phyloP scores from a whole-genome alignment of 2,797 vertebrate species.

The Pangasius larnaudii region DNA sequence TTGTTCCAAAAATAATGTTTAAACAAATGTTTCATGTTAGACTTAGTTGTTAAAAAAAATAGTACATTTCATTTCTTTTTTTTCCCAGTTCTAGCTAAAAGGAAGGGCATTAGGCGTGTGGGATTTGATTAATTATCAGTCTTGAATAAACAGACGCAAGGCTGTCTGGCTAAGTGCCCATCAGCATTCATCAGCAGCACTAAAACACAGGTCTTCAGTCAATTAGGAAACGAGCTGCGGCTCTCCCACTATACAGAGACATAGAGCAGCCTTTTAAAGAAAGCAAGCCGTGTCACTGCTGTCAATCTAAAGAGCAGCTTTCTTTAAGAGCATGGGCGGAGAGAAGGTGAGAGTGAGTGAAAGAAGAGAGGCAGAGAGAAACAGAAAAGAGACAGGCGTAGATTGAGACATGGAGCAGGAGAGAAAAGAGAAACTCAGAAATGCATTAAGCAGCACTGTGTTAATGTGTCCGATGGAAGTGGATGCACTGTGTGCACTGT shows the following conservation, averaged over 20 bases:
- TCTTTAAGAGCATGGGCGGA: constrained; percentile 35
- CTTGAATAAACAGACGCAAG: constrained; percentile 48
- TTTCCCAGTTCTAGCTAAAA: constrained; percentile 20
- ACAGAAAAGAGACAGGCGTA: not conserved
- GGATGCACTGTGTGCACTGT: constrained; percentile 31
- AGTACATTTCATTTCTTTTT: constrained; percentile 19
- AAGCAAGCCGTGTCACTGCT: constrained; percentile 18
- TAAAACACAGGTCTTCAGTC: constrained; percentile 64
- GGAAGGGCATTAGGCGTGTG: constrained; percentile 35
- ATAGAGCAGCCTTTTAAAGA: constrained; percentile 50
- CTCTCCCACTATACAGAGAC: constrained; percentile 41
- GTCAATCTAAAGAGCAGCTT: constrained; percentile 44
- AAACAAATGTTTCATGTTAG: not conserved
- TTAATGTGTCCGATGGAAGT: constrained; percentile 43
- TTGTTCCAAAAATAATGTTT: constrained; percentile 4
- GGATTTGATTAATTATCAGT: constrained; percentile 52
- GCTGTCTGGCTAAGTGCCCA: constrained; percentile 50
- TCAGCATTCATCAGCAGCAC: constrained; percentile 58
- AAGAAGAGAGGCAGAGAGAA: constrained; percentile 1
- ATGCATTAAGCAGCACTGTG: constrained; percentile 41
- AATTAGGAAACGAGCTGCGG: constrained; percentile 60
- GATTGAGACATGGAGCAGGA: not conserved
- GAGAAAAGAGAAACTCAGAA: constrained; percentile 10
- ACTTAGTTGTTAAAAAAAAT: constrained; percentile 6
- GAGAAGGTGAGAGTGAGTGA: constrained; percentile 14